phyloP scores from a whole-genome alignment of 2,888 invertebrate genomes.

The Aelia acuminata region DNA sequence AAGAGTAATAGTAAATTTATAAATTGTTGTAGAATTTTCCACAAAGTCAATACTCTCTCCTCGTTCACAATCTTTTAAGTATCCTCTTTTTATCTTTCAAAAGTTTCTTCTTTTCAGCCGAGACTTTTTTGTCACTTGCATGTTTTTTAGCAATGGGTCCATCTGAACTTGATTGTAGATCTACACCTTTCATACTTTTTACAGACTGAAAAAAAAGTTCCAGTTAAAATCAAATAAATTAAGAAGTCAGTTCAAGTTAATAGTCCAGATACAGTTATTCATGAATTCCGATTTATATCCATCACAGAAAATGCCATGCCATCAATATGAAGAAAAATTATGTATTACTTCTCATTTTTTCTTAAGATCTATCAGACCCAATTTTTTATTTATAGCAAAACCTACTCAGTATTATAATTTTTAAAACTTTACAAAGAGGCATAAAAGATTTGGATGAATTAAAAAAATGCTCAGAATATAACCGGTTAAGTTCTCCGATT shows the following conservation, averaged over 20 bases:
- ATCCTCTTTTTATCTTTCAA: slow-evolving; percentile 89
- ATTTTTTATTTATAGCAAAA: too few relatives aligned
- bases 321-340: too few relatives aligned
- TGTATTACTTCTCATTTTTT: too few relatives aligned
- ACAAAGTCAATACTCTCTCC: slow-evolving; percentile 60
- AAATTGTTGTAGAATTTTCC: slow-evolving; percentile 51
- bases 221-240: background rate
- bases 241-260: background rate
- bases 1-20: slow-evolving; percentile 52
- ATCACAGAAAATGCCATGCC: too few relatives aligned
- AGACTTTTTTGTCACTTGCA: slow-evolving; percentile 83
- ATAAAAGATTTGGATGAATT: too few relatives aligned
- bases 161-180: slow-evolving; percentile 69
- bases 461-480: too few relatives aligned
- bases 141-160: slow-evolving; percentile 88
- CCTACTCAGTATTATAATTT: too few relatives aligned
- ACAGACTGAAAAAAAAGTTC: slow-evolving; percentile 70
- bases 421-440: too few relatives aligned
- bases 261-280: too few relatives aligned
- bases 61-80: slow-evolving; percentile 84
- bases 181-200: slow-evolving; percentile 69
- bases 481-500: too few relatives aligned
- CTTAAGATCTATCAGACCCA: too few relatives aligned
- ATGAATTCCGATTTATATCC: too few relatives aligned
- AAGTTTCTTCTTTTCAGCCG: slow-evolving; percentile 81